Base-by-base conservation (phyloP, 2,113 vertebrate genomes). In the Synchiropus splendidus region DNA sequence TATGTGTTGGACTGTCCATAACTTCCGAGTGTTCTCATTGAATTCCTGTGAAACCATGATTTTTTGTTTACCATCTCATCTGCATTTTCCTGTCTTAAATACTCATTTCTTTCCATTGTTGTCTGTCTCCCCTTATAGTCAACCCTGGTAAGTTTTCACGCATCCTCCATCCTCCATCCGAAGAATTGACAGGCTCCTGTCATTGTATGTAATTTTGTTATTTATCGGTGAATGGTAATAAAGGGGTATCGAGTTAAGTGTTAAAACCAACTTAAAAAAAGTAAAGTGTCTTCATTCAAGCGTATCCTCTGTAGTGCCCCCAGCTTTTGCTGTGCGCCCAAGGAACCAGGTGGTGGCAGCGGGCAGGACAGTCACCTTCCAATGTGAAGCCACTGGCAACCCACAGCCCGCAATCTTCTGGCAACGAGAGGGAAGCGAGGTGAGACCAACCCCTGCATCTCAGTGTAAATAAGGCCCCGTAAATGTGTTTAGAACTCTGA, bases 381-480 rank as follows among this genome's bases (percentile, higher is more conserved):
- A 90, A 65, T 97, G 92, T 48, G 89, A 97, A 70, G 92, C 91
- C 40, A 91, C 89, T 0, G 92, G 92, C 45, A 95, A 92, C 55
- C 92, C 92, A 21, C 92, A 92, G 63, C 92, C 92, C 11, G 92
- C 92, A 62, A 94, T 97, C 70, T 97, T 97, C 83, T 97, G 92
- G 92, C 70, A 92, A 67, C 87, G 88, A 74, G 92, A 97, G 51
- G 92, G 92, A 48, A 95, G 92, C 42, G 90, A 95, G 89, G 92
- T 97, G 88, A 81, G 76, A 16, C 9, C 17, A 34, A 36, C 42
- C 51, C 50, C 44, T 44, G 27, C 10, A 15, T 58, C 51, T 51
- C 15, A 6, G 35, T 33, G 30, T 35, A 39, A 65, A 43, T 55
- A 16, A 38, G 46, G 17, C 30, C 38, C 21, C 4, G 21, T 27